Percentiles rank a stretch among this genome's conserved stretches.
phyloP scores from a whole-genome alignment of 2,888 invertebrate species.

The Drosophila pseudotakahashii region DNA sequence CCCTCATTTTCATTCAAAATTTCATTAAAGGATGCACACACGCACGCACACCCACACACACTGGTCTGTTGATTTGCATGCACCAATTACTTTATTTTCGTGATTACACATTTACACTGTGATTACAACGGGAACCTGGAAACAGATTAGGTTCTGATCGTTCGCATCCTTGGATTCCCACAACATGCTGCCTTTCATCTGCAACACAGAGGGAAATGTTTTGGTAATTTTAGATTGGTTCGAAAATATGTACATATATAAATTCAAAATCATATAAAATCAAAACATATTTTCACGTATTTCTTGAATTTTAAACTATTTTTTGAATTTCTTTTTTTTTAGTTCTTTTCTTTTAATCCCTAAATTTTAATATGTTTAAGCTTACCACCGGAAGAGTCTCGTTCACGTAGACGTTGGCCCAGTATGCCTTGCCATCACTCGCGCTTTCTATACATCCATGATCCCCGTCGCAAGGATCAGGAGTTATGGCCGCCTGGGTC shows the following conservation, averaged over 20 bases:
- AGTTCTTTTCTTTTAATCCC: no score
- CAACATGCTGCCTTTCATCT: slow-evolving; percentile 84
- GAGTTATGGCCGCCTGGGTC: slow-evolving; percentile 75
- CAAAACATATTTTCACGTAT: no score
- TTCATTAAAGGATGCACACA: slow-evolving; percentile 68
- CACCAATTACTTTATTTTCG: slow-evolving; percentile 72
- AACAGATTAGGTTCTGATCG: slow-evolving; percentile 78
- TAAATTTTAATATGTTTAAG: slow-evolving; percentile 4
- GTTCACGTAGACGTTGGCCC: slow-evolving; percentile 78
- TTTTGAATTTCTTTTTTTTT: no score
- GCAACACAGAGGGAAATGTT: slow-evolving; percentile 8
- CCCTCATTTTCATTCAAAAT: slow-evolving; percentile 61
- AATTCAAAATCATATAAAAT: no score
- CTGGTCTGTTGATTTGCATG: slow-evolving; percentile 61
- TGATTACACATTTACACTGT: slow-evolving; percentile 58
- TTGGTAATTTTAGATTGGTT: no score
- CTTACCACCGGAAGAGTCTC: slow-evolving; percentile 78
- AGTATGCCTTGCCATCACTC: slow-evolving; percentile 75
- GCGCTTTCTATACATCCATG: slow-evolving; percentile 74
- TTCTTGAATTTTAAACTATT: no score
- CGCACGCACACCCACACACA: slow-evolving; percentile 3
- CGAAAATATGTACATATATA: no score
- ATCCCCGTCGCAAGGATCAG: slow-evolving; percentile 81
- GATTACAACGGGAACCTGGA: slow-evolving; percentile 80
- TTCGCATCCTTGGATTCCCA: slow-evolving; percentile 80